Conservation (phyloP, 2,888 invertebrate genomes). For the Nomada ferruginata region DNA sequence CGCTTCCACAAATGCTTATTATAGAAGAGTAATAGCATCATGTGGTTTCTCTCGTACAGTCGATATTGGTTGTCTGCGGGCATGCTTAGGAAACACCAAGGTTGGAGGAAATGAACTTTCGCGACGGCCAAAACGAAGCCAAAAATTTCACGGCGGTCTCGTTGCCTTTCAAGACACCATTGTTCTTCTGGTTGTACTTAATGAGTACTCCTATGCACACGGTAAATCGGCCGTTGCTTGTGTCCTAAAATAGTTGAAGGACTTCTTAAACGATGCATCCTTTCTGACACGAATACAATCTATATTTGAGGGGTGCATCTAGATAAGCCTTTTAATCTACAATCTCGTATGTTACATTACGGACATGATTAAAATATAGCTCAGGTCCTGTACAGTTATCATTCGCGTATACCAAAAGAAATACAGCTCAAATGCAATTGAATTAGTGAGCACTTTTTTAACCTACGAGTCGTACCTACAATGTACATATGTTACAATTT, state of each 20-base stretch:
- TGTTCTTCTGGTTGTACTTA: slow-evolving; percentile 45
- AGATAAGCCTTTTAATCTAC: too few species aligned
- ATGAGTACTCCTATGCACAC: slow-evolving; percentile 35
- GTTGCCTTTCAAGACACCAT: slow-evolving; percentile 50
- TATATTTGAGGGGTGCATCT: not conserved
- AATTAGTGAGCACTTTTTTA: too few species aligned
- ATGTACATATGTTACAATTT: too few species aligned
- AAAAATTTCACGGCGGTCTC: slow-evolving; percentile 51
- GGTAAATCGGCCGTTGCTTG: slow-evolving; percentile 28
- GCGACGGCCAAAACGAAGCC: slow-evolving; percentile 44
- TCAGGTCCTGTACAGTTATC: too few species aligned
- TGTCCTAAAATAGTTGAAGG: slow-evolving; percentile 18
- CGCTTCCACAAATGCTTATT: slow-evolving; percentile 57
- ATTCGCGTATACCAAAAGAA: too few species aligned
- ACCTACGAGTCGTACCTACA: too few species aligned
- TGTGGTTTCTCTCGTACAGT: slow-evolving; percentile 38
- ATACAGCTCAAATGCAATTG: too few species aligned
- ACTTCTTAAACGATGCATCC: not conserved
- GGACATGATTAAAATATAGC: too few species aligned
- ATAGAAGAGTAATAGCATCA: slow-evolving; percentile 66
- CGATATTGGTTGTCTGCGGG: slow-evolving; percentile 48
- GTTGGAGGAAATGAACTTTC: slow-evolving; percentile 69
- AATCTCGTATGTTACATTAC: too few species aligned
- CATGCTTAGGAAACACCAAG: slow-evolving; percentile 44
- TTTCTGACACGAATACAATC: not conserved